Conservation (phyloP, 1,140 invertebrate genomes). For the Cydia fagiglandana region DNA sequence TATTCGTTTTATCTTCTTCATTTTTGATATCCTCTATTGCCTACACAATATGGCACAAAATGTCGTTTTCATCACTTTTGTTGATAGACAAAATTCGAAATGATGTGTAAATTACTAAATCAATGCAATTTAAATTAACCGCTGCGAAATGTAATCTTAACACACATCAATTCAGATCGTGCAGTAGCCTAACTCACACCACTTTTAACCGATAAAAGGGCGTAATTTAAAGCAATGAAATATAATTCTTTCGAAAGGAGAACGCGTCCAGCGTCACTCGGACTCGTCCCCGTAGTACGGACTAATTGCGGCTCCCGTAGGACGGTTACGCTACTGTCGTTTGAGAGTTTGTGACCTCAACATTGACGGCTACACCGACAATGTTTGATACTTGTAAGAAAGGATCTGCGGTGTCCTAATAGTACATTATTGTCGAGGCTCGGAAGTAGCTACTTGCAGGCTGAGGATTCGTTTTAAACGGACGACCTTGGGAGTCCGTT, state of each 20-base stretch:
- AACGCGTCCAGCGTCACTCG: not conserved
- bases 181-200: not conserved
- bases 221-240: not conserved
- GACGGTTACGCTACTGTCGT: conserved; percentile 12
- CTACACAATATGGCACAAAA: conserved; percentile 31
- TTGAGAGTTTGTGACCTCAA: not conserved
- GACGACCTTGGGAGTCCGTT: too few species aligned
- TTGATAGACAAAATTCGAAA: not conserved
- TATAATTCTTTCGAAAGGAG: not conserved
- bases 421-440: too few species aligned
- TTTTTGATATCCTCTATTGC: conserved; percentile 36
- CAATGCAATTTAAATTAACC: not conserved
- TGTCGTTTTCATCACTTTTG: conserved; percentile 5
- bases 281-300: not conserved
- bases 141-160: too few species aligned
- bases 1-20: conserved; percentile 68
- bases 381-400: conserved; percentile 33
- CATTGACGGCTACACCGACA: not conserved
- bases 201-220: conserved; percentile 2
- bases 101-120: not conserved
- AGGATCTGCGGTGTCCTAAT: too few species aligned
- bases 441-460: too few species aligned
- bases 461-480: too few species aligned
- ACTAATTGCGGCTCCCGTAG: conserved; percentile 25
- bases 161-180: not conserved